Percentiles rank a stretch among this genome's conserved stretches.
These are phyloP conservation scores for Lagenorhynchus albirostris DNA, from an alignment of 2,113 vertebrate genomes.

Conservation along the genomic window DNA sequence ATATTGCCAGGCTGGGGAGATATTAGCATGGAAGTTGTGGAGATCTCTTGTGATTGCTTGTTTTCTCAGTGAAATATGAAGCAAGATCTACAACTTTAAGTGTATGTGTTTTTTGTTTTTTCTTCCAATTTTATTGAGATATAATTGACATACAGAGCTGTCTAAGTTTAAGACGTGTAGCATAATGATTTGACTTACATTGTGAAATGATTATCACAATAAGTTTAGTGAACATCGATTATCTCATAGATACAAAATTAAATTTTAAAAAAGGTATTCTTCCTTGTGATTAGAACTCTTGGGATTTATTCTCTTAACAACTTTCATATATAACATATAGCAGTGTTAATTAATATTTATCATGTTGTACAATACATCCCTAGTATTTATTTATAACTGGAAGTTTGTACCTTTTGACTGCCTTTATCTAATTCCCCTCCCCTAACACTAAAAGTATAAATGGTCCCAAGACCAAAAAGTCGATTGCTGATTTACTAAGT, in stretches of 20 bases:
- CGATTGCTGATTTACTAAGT: not conserved
- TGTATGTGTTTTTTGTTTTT: not conserved
- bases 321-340: not conserved
- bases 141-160: not conserved
- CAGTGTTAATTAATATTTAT: not conserved
- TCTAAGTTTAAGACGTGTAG: not conserved
- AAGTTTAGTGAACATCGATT: not conserved
- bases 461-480: not conserved
- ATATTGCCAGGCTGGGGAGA: not conserved
- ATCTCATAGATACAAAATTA: not conserved
- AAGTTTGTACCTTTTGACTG: not conserved
- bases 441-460: not conserved
- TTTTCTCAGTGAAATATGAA: slow-evolving; percentile 7
- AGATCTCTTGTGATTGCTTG: not conserved
- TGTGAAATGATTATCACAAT: not conserved
- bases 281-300: not conserved
- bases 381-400: not conserved
- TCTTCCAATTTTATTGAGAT: not conserved
- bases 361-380: not conserved
- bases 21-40: not conserved
- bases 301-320: not conserved
- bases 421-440: not conserved
- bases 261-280: not conserved
- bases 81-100: not conserved
- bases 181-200: not conserved